A percentile compares a stretch with the other conserved stretches of the same genome.
phyloP scores from a whole-genome alignment of 1,140 invertebrate genomes.

The Diorhabda elongata region DNA sequence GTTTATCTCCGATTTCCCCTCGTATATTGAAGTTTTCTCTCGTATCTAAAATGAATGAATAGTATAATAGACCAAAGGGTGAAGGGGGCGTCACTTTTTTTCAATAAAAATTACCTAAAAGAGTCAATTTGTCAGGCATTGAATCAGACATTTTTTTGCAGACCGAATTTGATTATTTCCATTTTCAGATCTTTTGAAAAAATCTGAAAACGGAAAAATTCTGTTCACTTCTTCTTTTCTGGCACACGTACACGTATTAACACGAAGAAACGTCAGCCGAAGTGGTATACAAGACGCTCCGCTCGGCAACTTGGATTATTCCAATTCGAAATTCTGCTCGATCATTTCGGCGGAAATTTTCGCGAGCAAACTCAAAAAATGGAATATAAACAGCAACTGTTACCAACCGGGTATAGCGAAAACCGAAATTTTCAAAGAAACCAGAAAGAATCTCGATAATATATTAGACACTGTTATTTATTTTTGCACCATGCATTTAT shows the following conservation, averaged over 20 bases:
- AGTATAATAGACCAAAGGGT: too few species aligned
- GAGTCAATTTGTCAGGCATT: too few species aligned
- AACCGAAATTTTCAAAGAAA: background rate
- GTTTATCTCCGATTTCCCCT: too few species aligned
- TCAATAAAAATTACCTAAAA: too few species aligned
- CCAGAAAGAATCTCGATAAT: background rate
- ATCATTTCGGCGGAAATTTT: constrained; percentile 6
- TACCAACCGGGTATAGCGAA: constrained; percentile 10
- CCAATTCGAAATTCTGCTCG: constrained; percentile 4
- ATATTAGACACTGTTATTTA: background rate
- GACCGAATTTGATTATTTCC: too few species aligned
- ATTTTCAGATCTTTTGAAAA: constrained; percentile 13
- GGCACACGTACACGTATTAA: constrained; percentile 1
- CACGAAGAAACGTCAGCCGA: background rate
- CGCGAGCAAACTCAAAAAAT: constrained; percentile 7
- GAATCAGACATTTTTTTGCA: too few species aligned
- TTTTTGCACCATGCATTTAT: background rate
- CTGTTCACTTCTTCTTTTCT: constrained; percentile 12
- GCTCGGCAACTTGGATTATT: constrained; percentile 1
- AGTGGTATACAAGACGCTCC: background rate
- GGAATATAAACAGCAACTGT: constrained; percentile 5
- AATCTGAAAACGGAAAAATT: constrained; percentile 5
- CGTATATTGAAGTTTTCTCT: too few species aligned
- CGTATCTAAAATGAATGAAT: too few species aligned
- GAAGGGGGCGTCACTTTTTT: too few species aligned